Evolutionary conservation across 2,888 invertebrate species (phyloP), one percentile per base, ranked within the genome.

Genomic region (Smittia aterrima): DNA sequence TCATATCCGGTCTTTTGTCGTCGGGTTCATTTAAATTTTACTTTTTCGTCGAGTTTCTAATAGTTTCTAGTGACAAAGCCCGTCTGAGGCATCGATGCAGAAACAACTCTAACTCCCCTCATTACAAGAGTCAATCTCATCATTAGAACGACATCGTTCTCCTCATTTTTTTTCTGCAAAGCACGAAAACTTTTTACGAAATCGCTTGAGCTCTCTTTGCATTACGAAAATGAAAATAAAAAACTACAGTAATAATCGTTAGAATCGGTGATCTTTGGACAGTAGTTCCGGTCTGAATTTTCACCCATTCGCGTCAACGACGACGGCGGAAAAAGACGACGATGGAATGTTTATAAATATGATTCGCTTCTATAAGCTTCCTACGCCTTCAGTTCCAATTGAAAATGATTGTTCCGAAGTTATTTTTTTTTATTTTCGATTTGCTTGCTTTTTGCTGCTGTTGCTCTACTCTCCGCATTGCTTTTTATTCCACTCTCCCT

Each of bases 241-340:
- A 76, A 76, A 74, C 75, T 75, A 76, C 58, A 62, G 27, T 32
- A 53, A 74, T 58, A 71, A 71, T 66, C 74, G 32, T 40, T 67
- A 66, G 70, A 25, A 77, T 77, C 76, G 78, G 78, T 78, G 81
- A 79, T 81, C 82, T 82, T 81, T 82, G 81, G 80, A 82, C 80
- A 82, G 82, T 82, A 82, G 82, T 82, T 82, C 82, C 82, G 82
- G 80, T 80, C 62, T 22, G 41, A 58, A 4, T 58, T 20, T 68
- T 68, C 40, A 25, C 68, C 40, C 68, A 68, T 68, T 47, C 22
- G 27, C 22, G 41, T 24, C 32, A 13, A n/a, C 68, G 41, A 68
- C 68, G 22, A 47, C 47, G 47, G 3, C 47, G 47, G 16, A 11
- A 11, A 47, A 47, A 16, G 11, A 47, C n/a, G 11, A n/a, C 67